Evolutionary conservation across 2,113 vertebrate species (phyloP).

Genomic region (Rallus limicola): DNA sequence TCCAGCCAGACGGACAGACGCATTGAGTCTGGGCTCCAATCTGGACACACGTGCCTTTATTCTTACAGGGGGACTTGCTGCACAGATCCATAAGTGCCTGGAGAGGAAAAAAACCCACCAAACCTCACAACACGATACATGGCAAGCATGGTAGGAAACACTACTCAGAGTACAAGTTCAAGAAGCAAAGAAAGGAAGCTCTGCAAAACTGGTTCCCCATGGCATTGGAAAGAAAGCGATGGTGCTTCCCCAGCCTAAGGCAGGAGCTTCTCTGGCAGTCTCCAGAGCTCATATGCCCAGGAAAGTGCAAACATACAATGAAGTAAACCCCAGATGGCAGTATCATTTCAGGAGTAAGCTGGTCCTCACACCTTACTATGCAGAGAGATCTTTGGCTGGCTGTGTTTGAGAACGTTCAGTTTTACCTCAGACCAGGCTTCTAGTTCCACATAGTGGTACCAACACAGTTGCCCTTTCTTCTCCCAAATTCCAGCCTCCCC

Average conservation of each 20-base stretch:
- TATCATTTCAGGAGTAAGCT: not conserved
- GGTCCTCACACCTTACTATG: not conserved
- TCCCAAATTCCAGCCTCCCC: not conserved
- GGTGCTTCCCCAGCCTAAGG: not conserved
- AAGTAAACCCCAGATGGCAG: not conserved
- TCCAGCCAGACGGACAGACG: conserved; percentile 82
- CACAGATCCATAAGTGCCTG: conserved; percentile 87
- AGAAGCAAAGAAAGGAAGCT: not conserved
- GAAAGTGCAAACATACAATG: not conserved
- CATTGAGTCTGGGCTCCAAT: conserved; percentile 81
- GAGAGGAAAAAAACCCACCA: not conserved
- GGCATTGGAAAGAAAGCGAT: not conserved
- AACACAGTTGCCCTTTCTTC: not conserved
- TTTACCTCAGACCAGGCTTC: not conserved
- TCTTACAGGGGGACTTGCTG: conserved; percentile 83
- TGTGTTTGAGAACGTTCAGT: not conserved
- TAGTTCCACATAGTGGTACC: not conserved
- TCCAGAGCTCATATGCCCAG: not conserved
- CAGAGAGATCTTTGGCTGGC: not conserved
- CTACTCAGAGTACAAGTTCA: not conserved
- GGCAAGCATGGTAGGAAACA: not conserved
- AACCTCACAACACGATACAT: fast-evolving
- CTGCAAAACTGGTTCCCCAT: not conserved
- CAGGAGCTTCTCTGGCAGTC: not conserved
- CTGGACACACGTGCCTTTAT: conserved; percentile 86